Percentiles rank a stretch among this genome's conserved stretches.
Conservation (phyloP, 2,888 invertebrate species). For the Patella caerulea region DNA sequence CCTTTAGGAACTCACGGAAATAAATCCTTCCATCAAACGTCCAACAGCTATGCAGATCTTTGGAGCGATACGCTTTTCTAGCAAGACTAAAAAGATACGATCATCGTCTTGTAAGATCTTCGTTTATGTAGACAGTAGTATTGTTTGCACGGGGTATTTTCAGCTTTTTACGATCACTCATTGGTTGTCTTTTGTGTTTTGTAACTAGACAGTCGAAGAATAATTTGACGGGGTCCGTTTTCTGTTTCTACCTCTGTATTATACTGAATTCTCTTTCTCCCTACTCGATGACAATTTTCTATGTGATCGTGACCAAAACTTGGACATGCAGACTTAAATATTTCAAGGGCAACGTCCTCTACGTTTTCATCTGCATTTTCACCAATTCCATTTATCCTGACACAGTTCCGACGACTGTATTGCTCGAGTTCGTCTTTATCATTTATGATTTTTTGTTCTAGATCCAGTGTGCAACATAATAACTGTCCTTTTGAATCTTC, state of each 20-base stretch:
- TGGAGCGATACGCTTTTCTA: not conserved
- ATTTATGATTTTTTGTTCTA: no score
- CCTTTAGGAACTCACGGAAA: not conserved
- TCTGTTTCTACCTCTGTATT: not conserved
- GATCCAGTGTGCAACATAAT: no score
- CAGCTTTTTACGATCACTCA: not conserved
- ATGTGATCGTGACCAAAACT: not conserved
- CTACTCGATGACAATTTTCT: slow-evolving; percentile 6
- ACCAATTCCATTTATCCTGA: not conserved
- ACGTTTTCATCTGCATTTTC: not conserved
- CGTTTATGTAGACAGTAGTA: no score
- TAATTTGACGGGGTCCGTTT: not conserved
- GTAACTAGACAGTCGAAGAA: not conserved
- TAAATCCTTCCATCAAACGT: not conserved
- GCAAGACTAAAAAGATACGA: not conserved
- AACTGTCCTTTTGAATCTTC: no score
- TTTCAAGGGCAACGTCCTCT: not conserved
- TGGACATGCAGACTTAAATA: not conserved
- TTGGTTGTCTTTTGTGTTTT: slow-evolving; percentile 1
- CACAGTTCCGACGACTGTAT: slow-evolving; percentile 4
- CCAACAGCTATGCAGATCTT: not conserved
- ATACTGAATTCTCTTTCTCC: not conserved
- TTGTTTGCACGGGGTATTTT: no score
- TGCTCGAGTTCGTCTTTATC: slow-evolving; percentile 15
- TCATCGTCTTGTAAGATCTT: no score